Conservation (phyloP, 2,797 vertebrate species). For the Peromyscus attwateri region DNA sequence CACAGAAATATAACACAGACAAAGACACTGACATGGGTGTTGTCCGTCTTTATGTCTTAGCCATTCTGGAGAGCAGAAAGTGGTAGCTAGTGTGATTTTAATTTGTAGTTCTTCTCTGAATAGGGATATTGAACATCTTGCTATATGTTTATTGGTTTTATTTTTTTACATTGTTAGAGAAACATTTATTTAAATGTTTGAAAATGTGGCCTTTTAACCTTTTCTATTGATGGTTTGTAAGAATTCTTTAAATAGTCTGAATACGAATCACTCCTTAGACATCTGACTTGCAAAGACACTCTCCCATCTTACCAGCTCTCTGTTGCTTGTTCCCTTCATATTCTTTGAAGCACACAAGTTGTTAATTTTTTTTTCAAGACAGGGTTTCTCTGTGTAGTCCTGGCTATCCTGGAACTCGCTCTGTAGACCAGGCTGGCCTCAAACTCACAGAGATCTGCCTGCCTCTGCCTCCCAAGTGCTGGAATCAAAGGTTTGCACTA, state of each 20-base stretch:
- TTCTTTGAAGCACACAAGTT: not conserved
- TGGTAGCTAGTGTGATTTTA: not conserved
- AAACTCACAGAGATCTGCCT: no score
- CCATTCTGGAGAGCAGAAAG: not conserved
- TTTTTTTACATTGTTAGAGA: not conserved
- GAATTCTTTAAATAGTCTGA: not conserved
- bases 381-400: no score
- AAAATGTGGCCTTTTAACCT: not conserved
- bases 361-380: not conserved
- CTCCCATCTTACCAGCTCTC: not conserved
- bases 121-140: not conserved
- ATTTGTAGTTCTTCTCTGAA: not conserved
- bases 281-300: not conserved
- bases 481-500: no score
- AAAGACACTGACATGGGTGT: not conserved
- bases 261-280: not conserved
- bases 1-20: not conserved
- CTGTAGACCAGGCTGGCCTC: no score
- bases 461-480: no score
- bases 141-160: not conserved
- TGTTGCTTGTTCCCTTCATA: not conserved
- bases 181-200: conserved; percentile 2
- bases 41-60: not conserved
- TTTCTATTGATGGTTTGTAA: not conserved
- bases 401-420: no score